Evolutionary conservation across 1,140 invertebrate genomes (phyloP).

Genomic region (Batillaria attramentaria): DNA sequence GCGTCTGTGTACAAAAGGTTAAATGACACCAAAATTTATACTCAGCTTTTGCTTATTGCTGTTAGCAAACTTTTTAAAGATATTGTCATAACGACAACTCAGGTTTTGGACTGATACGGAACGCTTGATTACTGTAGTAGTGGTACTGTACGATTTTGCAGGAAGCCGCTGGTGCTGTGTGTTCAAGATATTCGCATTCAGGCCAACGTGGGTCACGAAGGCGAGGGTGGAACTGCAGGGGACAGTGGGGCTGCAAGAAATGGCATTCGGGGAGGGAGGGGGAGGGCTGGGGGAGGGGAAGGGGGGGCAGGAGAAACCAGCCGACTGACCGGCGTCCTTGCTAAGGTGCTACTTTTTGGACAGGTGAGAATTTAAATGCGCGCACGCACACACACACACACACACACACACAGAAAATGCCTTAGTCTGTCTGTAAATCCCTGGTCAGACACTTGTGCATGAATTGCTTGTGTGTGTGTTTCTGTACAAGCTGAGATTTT

Average conservation of each 20-base stretch:
- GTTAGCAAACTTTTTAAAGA: constrained; percentile 15
- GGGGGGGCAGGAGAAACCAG: background rate
- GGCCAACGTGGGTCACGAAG: constrained; percentile 79
- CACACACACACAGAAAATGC: no score
- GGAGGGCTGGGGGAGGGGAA: background rate
- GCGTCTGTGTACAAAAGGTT: no score
- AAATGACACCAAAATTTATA: no score
- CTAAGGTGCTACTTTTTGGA: constrained; percentile 25
- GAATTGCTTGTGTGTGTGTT: no score
- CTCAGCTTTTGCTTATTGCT: no score
- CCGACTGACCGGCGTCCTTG: background rate
- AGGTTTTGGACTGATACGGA: background rate
- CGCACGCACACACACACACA: no score
- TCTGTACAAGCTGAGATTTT: no score
- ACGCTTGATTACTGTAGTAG: background rate
- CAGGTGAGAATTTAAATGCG: no score
- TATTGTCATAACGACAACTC: background rate
- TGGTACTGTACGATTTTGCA: constrained; percentile 59
- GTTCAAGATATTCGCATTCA: constrained; percentile 88
- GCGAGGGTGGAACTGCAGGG: constrained; percentile 58
- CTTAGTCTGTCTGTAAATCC: no score
- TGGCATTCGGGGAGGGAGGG: constrained; percentile 14
- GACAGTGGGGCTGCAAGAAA: background rate
- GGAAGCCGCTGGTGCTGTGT: constrained; percentile 88
- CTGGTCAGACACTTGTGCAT: no score